A percentile compares a stretch with the other conserved stretches of the same genome.
Conservation (phyloP, 2,888 invertebrate species). For the Hyposoter dolosus region DNA sequence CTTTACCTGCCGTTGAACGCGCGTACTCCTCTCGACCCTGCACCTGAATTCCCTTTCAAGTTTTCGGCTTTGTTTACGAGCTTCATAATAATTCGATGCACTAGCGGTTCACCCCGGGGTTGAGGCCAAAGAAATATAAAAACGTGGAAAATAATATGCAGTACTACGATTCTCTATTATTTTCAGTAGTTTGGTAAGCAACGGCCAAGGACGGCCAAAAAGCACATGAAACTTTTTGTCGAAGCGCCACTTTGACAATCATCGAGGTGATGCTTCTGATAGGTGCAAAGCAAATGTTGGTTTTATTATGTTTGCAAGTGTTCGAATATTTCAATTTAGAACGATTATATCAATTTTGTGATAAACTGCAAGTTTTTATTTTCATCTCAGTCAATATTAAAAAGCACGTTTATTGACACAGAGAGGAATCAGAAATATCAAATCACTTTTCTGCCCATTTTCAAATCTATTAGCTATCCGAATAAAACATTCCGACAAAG, state of each 20-base stretch:
- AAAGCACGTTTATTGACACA: background rate
- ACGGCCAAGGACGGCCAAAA: background rate
- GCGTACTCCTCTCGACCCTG: constrained; percentile 43
- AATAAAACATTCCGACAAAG: background rate
- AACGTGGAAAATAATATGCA: constrained; percentile 9
- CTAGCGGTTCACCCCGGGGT: constrained; percentile 41
- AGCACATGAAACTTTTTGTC: background rate
- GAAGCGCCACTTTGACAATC: background rate
- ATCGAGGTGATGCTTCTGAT: background rate
- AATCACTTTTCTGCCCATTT: background rate
- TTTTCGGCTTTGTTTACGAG: constrained; percentile 81
- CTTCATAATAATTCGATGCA: constrained; percentile 79
- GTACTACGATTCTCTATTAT: background rate
- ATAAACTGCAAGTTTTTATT: background rate
- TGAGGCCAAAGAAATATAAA: constrained; percentile 38
- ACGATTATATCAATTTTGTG: background rate
- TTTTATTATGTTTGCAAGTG: background rate
- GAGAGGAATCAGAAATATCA: background rate
- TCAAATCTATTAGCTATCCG: background rate
- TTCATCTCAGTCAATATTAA: background rate
- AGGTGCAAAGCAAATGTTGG: background rate
- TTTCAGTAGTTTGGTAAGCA: background rate
- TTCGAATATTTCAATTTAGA: background rate
- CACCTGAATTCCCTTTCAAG: constrained; percentile 78
- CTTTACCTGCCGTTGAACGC: constrained; percentile 39